Evolutionary conservation across 2,797 vertebrate species (phyloP), one percentile per base, ranked within the genome.

Genomic region (Cirrhinus molitorella): DNA sequence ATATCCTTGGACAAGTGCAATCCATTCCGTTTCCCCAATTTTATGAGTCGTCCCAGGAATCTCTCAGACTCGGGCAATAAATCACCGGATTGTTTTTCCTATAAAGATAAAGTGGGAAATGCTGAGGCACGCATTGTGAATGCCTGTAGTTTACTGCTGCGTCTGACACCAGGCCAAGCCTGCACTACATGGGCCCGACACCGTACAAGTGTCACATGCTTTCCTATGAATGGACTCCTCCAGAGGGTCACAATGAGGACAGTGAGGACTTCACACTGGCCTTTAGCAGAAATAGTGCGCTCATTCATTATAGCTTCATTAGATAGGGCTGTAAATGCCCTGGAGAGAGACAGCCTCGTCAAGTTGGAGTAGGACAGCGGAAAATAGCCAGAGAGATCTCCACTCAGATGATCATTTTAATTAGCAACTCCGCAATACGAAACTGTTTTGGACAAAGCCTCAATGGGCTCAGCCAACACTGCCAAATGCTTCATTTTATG

Each of bases 21-120:
- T 78, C 97, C 97, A 0, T 96, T 98, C 72, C 97, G 94, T 92
- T 94, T 96, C 10, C 97, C 97, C 85, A 96, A 90, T 88, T 95
- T 96, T 74, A 99, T 90, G 0, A 96, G 96, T 85, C 97, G 95
- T 85, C 97, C 96, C 86, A 99, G 87, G 71, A 97, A 97, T 11
- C 97, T 88, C 86, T 94, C 96, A 71, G 96, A 97, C 92, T 99
- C 97, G 12, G 95, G 91, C 40, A 93, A 94, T 83, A 97, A 70
- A 84, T 92, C 89, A 61, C 90, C 91, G 81, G 93, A 89, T 84
- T 94, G 90, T 74, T 92, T 97, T 91, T 95, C 89, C 97, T 99
- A 91, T 72, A 67, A 91, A 95, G 93, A 81, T 79, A 88, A 89
- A 40, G 31, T 79, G 65, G 67, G 72, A 87, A 89, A 73, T 11